Evolutionary conservation across 2,888 invertebrate genomes (phyloP), one percentile per base, ranked within the genome.

Genomic region (Linnaemya vulpina): DNA sequence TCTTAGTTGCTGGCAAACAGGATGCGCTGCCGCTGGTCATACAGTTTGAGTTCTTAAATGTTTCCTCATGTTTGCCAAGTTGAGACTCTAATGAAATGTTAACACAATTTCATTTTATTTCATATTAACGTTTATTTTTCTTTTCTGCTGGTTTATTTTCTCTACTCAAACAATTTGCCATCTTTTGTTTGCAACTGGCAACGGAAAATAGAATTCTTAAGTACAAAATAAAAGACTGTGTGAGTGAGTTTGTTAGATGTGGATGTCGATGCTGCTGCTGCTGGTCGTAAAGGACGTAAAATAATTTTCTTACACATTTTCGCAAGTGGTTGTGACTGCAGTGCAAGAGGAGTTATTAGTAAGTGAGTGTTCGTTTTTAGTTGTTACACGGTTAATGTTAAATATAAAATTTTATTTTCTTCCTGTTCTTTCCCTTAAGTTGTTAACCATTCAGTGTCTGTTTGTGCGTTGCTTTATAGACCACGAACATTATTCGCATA

Each of bases 41-140:
- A 76, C 20, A 80, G 20, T 76, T 76, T 76, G 40, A 63, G 43
- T 75, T 70, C 15, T 67, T 71, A 63, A 80, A 65, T 74, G 63
- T 62, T 70, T 70, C 63, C 79, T 70, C 70, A 62, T 78, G 73
- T 60, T 80, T 74, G 67, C 40, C 58, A 38, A 80, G 65, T 74
- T 68, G 53, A 53, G 51, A 63, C 58, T 73, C 65, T 81, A 85
- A 85, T 84, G 84, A 81, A 81, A 81, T 74, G 84, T 81, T 84
- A 84, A 84, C 84, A 81, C 81, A 84, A 74, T 84, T 84, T 73
- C 30, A 46, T 80, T 62, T 71, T 51, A 76, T 80, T 43, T 55
- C 15, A 40, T 80, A 20, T 20, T 53, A 17, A 8, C 35, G 35
- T 62, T 70, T 46, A 1, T 46, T 46, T 46, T n/a, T 3, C 51